Evolutionary conservation across 2,797 vertebrate species (phyloP).

Genomic region (Coregonus ussuriensis): DNA sequence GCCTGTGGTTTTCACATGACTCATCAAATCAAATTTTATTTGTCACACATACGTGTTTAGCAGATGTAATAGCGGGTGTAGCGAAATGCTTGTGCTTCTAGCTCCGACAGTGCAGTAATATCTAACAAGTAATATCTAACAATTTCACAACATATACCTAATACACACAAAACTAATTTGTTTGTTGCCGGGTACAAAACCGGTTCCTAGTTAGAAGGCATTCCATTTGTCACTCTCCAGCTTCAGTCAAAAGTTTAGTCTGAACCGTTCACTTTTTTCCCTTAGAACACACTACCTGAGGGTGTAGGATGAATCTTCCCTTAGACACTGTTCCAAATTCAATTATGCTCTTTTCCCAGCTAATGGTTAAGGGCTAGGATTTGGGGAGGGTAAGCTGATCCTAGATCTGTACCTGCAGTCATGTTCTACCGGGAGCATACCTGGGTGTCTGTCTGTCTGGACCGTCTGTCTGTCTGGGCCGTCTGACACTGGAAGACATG

Average conservation of each 20-base stretch:
- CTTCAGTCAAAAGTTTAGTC: neutral
- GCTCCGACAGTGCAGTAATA: too few species aligned
- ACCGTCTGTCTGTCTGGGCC: constrained; percentile 1
- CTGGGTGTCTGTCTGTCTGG: constrained; percentile 18
- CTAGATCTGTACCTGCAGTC: neutral
- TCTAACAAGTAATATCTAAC: too few species aligned
- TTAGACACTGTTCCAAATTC: neutral
- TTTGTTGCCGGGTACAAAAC: constrained; percentile 11
- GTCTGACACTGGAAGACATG: constrained; percentile 29
- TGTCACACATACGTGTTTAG: too few species aligned
- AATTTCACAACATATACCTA: too few species aligned
- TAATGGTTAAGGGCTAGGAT: neutral
- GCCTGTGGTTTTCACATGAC: constrained; percentile 29
- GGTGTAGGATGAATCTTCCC: neutral
- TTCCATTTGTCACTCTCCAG: constrained; percentile 33
- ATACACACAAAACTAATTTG: neutral
- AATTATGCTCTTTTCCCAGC: neutral
- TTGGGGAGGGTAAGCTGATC: neutral
- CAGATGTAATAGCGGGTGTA: too few species aligned
- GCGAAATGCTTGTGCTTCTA: too few species aligned
- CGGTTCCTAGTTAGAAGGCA: constrained; percentile 3
- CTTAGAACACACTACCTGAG: neutral
- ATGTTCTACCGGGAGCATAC: neutral
- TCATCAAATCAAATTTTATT: neutral
- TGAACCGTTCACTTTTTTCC: neutral